phyloP scores from a whole-genome alignment of 2,888 invertebrate species.

The Orthosia gothica region DNA sequence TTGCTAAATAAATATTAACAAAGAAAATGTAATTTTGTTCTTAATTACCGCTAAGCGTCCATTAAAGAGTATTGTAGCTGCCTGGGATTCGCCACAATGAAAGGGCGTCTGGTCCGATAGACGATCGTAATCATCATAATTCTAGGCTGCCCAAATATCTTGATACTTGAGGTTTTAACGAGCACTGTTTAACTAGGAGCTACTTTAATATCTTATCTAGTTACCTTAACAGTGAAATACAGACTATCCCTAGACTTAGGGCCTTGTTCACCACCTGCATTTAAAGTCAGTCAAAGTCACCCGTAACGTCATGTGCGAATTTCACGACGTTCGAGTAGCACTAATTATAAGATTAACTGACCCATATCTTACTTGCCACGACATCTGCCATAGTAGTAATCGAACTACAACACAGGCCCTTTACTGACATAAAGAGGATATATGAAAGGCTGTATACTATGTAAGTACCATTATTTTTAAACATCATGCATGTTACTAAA shows the following conservation, averaged over 20 bases:
- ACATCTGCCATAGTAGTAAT: too few species aligned
- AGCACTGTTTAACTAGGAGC: background rate
- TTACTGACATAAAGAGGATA: too few species aligned
- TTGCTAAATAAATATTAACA: slow-evolving; percentile 44
- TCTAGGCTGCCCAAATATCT: slow-evolving; percentile 14
- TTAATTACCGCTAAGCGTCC: slow-evolving; percentile 39
- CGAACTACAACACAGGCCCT: too few species aligned
- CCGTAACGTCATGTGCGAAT: too few species aligned
- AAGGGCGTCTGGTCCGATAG: slow-evolving; percentile 21
- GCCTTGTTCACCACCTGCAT: too few species aligned
- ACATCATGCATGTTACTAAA: too few species aligned
- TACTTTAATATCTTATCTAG: slow-evolving; percentile 18
- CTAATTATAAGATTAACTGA: too few species aligned
- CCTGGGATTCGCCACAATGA: slow-evolving; percentile 18
- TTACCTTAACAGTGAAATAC: slow-evolving; percentile 10
- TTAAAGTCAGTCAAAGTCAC: too few species aligned
- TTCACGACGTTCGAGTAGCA: too few species aligned
- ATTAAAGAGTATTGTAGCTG: slow-evolving; percentile 9
- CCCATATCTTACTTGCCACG: too few species aligned
- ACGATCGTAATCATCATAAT: slow-evolving; percentile 41
- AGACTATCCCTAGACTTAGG: background rate
- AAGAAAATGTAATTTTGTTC: slow-evolving; percentile 50
- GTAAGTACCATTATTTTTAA: too few species aligned
- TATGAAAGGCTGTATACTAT: too few species aligned
- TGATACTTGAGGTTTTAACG: slow-evolving; percentile 3